phyloP scores from a whole-genome alignment of 2,113 vertebrate species.

The Mohoua ochrocephala region DNA sequence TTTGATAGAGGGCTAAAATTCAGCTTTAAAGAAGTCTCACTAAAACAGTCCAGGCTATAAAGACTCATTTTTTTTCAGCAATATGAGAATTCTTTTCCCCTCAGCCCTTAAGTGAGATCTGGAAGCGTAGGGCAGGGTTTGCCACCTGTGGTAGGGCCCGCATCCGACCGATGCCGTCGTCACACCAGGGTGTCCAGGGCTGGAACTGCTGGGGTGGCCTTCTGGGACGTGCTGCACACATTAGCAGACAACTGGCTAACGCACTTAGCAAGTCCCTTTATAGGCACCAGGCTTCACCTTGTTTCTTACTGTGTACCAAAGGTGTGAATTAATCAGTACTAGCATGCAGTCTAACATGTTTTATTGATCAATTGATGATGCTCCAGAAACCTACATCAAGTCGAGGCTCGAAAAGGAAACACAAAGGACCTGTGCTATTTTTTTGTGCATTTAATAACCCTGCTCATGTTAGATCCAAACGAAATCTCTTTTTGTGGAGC shows the following conservation, averaged over 20 bases:
- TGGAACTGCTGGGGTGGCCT: not conserved
- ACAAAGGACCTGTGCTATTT: slow-evolving; percentile 30
- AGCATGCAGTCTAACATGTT: slow-evolving; percentile 55
- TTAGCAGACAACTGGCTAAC: slow-evolving; percentile 17
- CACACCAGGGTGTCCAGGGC: not conserved
- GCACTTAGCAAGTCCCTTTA: slow-evolving; percentile 58
- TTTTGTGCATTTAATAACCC: slow-evolving; percentile 14
- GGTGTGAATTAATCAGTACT: slow-evolving; percentile 59
- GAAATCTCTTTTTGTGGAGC: not conserved
- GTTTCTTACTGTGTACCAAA: slow-evolving; percentile 33
- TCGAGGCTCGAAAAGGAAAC: slow-evolving; percentile 22
- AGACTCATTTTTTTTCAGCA: not conserved
- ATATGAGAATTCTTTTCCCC: not conserved
- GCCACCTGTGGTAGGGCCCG: not conserved
- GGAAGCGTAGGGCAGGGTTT: not conserved
- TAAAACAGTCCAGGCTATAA: not conserved
- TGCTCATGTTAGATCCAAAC: not conserved
- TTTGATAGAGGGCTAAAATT: not conserved
- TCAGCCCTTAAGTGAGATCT: not conserved
- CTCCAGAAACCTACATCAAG: slow-evolving; percentile 55
- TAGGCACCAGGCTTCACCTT: slow-evolving; percentile 44
- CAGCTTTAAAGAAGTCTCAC: not conserved
- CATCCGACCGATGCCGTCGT: not conserved
- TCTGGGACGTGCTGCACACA: not conserved
- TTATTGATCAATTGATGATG: slow-evolving; percentile 60